Evolutionary conservation across 2,888 invertebrate genomes (phyloP).

Genomic region (Acanthococcus lagerstroemiae): DNA sequence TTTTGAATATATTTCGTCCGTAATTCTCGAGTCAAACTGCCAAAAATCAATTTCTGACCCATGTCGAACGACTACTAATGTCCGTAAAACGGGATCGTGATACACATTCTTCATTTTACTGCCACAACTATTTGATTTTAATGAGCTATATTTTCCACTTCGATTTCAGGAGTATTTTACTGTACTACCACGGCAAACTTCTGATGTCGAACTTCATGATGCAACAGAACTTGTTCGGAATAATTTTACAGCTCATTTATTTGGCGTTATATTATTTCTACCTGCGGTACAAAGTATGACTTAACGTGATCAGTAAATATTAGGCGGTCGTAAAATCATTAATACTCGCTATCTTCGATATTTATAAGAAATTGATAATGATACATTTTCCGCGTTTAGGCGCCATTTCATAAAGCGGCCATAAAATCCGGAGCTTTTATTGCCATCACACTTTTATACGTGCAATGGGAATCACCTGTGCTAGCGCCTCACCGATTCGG

Average conservation of each 20-base stretch:
- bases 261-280: background rate
- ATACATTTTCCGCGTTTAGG: background rate
- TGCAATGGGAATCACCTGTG: background rate
- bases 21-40: no score
- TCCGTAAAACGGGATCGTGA: no score
- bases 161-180: constrained; percentile 10
- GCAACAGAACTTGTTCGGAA: constrained; percentile 10
- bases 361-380: background rate
- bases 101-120: no score
- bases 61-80: no score
- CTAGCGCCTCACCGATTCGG: constrained; percentile 1
- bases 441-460: background rate
- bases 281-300: constrained; percentile 3
- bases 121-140: no score
- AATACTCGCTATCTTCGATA: background rate
- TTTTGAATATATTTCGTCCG: no score
- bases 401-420: constrained; percentile 1
- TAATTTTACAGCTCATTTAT: background rate
- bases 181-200: constrained; percentile 11
- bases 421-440: background rate
- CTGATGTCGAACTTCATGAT: constrained; percentile 1
- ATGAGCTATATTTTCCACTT: background rate
- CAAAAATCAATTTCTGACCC: no score
- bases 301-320: background rate
- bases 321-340: background rate